Base-by-base conservation (phyloP, 2,888 invertebrate species). In the Beris morrisii region DNA sequence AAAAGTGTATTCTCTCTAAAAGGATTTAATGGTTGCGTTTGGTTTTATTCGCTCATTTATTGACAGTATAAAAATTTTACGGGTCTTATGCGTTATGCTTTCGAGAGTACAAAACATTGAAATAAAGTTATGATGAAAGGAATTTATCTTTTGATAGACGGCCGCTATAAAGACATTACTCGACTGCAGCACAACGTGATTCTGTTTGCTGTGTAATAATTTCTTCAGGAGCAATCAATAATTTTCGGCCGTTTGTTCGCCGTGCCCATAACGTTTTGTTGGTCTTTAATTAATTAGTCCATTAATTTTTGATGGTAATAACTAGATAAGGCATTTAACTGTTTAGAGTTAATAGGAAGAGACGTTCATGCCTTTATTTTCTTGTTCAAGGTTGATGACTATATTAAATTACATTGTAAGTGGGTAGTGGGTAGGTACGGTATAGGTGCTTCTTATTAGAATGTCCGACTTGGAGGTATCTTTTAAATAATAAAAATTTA, bases 281-380 rank as follows among this genome's bases (percentile, higher is more conserved):
- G 53, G 31, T 9, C 31, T 53, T n/a, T 53, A 53, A 53, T 53
- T 53, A 53, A 53, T 53, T 53, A 30, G 53, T 53, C 31, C 53
- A 53, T 53, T 53, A 53, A 53, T 30, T 28, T 53, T 53, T 53
- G 53, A 53, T 53, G 53, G 53, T 53, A 30, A 30, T 53, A 53
- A 53, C 11, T 30, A 12, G 53, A 53, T 30, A 53, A 53, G n/a
- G 53, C 53, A 53, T 28, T 53, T 53, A 53, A 53, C 28, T 53
- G 53, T 31, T 53, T 30, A 30, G 9, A 46, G 7, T 28, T 13
- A 28, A 15, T 28, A 22, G 52, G 7, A 7, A 22, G 22, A 52
- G 11, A 22, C 22, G 28, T 22, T 13, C 7, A 28, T 52, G 22
- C 52, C 52, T 52, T 46, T n/a, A 15, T 15, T 46, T 52, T 28